Percentiles rank a stretch among this genome's conserved stretches.
These are phyloP conservation scores for Nephrotoma guestfalica DNA, from an alignment of 2,888 invertebrate genomes.

Conservation along the genomic window DNA sequence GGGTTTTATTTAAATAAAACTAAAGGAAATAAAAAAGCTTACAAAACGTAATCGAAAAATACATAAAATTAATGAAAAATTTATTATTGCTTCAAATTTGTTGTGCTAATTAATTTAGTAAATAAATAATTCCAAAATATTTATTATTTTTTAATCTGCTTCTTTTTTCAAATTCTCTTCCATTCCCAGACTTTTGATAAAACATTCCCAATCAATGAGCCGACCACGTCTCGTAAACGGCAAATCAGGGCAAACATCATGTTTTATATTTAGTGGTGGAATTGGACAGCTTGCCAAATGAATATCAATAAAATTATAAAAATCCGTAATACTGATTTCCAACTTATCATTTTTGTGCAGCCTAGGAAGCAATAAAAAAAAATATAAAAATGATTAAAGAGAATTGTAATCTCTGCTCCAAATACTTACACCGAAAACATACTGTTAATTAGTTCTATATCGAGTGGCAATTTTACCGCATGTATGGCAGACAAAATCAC, in stretches of 20 bases:
- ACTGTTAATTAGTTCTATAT: slow-evolving; percentile 48
- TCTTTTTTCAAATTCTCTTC: slow-evolving; percentile 21
- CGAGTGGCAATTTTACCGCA: slow-evolving; percentile 55
- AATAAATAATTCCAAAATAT: neutral
- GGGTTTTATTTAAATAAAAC: no score
- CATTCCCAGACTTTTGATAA: slow-evolving; percentile 24
- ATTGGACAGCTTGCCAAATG: slow-evolving; percentile 37
- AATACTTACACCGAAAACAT: slow-evolving; percentile 48
- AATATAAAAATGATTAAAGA: slow-evolving; percentile 6
- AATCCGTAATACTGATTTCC: slow-evolving; percentile 49
- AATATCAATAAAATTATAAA: slow-evolving; percentile 57
- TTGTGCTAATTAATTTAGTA: neutral
- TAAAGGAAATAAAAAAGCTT: no score
- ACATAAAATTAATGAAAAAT: neutral
- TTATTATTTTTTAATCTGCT: slow-evolving; percentile 6
- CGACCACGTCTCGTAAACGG: slow-evolving; percentile 27
- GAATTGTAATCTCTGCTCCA: neutral
- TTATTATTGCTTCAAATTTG: neutral
- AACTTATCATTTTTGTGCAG: slow-evolving; percentile 48
- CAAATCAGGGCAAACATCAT: slow-evolving; percentile 27
- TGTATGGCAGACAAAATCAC: slow-evolving; percentile 49
- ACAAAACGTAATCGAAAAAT: no score
- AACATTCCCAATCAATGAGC: slow-evolving; percentile 26
- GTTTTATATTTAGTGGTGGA: slow-evolving; percentile 34
- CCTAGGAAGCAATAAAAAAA: slow-evolving; percentile 25